Base-by-base conservation (phyloP, 92 coral and sea anemone genomes). In the Actinostola sp. region DNA sequence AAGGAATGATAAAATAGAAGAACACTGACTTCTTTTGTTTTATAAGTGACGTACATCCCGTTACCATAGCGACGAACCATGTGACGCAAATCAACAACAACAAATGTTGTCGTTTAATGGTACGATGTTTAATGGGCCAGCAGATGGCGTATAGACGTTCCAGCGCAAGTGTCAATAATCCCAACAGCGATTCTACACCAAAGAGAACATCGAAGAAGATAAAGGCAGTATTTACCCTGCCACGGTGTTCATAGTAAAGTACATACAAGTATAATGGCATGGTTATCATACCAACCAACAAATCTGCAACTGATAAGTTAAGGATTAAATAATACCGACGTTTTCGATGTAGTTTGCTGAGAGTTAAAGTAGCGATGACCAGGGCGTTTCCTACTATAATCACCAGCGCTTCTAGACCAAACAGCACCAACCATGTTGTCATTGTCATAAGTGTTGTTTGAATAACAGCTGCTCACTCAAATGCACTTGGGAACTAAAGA, bases 121-220 rank as follows among this genome's bases (percentile, higher is more conserved):
- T 75, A 28, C 71, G 73, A 17, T 75, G 81, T 14, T 67, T 66
- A 19, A 63, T 52, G 28, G 81, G 81, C 44, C 72, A 64, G 43
- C 81, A 75, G 14, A 75, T 43, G 2, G 81, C 81, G 39, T 63
- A 75, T 32, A 75, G 48, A 25, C 81, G 61, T 59, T 75, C 81
- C 64, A 65, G 38, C 42, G 81, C 23, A 32, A 75, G 36, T 33
- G 71, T 59, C 26, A 66, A 19, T 28, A 75, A 21, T 10, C 71
- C 62, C 11, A 75, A 50, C 25, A 75, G 29, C 3, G 71, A 75
- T 44, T 55, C 73, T 20, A 75, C 70, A 3, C 73, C 81, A 24
- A 67, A 63, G 44, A 65, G 33, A 52, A 75, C 42, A 42, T 75
- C 73, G 41, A 25, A 54, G 25, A 63, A 63, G 16, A 49, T 33